Evolutionary conservation across 1,140 invertebrate species (phyloP).

Genomic region (Paraescarpia echinospica): DNA sequence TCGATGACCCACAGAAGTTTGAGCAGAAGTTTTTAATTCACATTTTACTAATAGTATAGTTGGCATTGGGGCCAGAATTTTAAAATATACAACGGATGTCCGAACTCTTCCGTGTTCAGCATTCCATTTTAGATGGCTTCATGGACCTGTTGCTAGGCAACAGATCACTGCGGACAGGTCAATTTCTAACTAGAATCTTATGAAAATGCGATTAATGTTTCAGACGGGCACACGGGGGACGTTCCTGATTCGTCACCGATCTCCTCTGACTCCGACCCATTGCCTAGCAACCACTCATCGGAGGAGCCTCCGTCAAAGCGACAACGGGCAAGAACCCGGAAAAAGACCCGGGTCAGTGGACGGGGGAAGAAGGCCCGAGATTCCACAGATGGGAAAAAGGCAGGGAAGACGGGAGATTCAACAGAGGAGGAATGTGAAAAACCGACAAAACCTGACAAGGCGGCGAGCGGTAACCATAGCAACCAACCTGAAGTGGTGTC

Average conservation of each 20-base stretch:
- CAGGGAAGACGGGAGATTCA: neutral
- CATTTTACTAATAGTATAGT: no score
- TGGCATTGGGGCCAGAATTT: no score
- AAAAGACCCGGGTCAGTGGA: neutral
- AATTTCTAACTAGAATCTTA: no score
- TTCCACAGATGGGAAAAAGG: neutral
- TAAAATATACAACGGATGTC: no score
- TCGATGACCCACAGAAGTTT: no score
- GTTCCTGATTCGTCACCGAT: neutral
- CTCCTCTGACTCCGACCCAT: neutral
- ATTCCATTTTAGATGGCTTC: no score
- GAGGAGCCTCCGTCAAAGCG: slow-evolving; percentile 17
- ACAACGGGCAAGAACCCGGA: slow-evolving; percentile 2
- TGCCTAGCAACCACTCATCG: neutral
- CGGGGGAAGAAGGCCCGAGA: neutral
- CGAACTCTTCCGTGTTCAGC: no score
- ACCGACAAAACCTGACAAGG: neutral
- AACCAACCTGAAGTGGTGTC: neutral
- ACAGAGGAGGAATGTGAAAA: neutral
- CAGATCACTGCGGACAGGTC: no score
- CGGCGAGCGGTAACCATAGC: neutral
- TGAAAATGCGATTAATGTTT: neutral
- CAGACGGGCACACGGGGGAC: neutral
- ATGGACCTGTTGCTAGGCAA: no score
- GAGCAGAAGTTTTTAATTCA: no score